Evolutionary conservation across 2,888 invertebrate species (phyloP), one percentile per base, ranked within the genome.

Genomic region (Formica aserva): DNA sequence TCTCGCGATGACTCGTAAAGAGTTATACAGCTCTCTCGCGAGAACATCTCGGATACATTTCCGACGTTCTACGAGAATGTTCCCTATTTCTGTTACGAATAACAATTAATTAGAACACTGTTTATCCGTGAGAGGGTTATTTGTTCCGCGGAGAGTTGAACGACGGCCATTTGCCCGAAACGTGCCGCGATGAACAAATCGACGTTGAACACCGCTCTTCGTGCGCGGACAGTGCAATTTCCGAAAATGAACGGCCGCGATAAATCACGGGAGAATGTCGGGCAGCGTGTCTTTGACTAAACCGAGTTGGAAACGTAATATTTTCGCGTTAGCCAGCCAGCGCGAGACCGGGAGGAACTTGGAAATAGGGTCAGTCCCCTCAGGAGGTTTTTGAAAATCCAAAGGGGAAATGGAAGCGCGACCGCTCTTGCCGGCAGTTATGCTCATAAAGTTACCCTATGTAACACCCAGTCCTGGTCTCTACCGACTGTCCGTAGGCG

Each of bases 311-410:
- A 82, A 82, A 82, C 26, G 76, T 76, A 76, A 82, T 82, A 82
- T 76, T 82, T 82, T 82, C 82, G 76, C 57, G 76, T 82, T 76
- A 82, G 76, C 48, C 26, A 32, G 57, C 57, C 35, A 48, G 22
- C 57, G 32, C 60, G 66, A 66, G 41, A 22, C 26, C 32, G 78
- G 52, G n/a, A 71, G 78, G 48, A 83, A 71, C 69, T 83, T 77
- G 67, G 63, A 78, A 83, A 83, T 78, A 83, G 78, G 83, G 78
- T 78, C 83, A 83, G 83, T 78, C 69, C 78, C 83, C 83, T 69
- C 63, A 63, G 83, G 78, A 67, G 69, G 78, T 55, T 78, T 69
- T 72, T 69, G 76, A 72, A 83, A 75, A 77, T 82, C 82, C 82
- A 48, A 71, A 60, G 35, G 77, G 71, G 71, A 18, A 48, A 60